Percentiles rank a stretch among this genome's conserved stretches.
These are phyloP conservation scores for Picathartes gymnocephalus DNA, from an alignment of 2,113 vertebrate species.

Conservation along the genomic window DNA sequence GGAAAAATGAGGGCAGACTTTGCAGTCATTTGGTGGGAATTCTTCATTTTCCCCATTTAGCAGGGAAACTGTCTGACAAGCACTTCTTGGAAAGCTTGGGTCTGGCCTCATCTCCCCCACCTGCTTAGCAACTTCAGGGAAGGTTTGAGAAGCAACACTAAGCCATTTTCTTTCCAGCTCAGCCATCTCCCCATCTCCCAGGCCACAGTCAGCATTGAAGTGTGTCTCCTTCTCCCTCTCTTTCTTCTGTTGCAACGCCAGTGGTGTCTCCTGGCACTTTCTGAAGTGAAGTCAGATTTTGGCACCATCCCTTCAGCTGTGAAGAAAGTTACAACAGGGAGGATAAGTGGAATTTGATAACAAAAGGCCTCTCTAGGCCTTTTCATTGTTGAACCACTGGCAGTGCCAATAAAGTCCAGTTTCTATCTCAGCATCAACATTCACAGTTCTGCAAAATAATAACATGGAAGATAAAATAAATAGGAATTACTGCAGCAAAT, in stretches of 20 bases:
- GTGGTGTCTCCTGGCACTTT: conserved; percentile 30
- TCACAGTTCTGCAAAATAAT: not conserved
- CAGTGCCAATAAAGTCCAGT: not conserved
- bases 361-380: conserved; percentile 15
- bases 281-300: conserved; percentile 17
- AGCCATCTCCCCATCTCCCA: not conserved
- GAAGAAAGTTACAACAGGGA: conserved; percentile 43
- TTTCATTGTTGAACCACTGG: conserved; percentile 53
- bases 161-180: not conserved
- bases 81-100: not conserved
- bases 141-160: not conserved
- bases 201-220: not conserved
- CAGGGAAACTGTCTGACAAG: not conserved
- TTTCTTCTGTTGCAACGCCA: conserved; percentile 29
- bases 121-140: conserved; percentile 24
- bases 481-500: not conserved
- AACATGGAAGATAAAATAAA: conserved; percentile 39
- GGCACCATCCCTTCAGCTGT: conserved; percentile 12
- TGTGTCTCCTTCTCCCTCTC: not conserved
- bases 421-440: conserved; percentile 11
- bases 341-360: conserved; percentile 60
- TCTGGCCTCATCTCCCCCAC: not conserved
- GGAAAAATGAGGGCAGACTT: not conserved
- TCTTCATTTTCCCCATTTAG: not conserved
- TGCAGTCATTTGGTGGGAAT: not conserved